Evolutionary conservation across 1,140 invertebrate genomes (phyloP).

Genomic region (Drosophila parvula): DNA sequence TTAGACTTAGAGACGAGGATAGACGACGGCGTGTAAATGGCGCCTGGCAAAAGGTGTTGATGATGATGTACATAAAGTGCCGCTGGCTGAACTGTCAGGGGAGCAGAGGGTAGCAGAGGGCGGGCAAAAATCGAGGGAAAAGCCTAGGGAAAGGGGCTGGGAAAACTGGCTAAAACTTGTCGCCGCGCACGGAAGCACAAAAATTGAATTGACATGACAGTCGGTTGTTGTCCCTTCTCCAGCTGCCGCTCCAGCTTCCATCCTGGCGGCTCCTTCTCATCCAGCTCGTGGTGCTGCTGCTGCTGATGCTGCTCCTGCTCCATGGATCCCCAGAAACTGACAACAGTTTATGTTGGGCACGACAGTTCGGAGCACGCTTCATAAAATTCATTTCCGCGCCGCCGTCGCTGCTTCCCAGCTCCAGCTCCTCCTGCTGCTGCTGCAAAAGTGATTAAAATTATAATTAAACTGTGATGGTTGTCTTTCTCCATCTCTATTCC

Average conservation of each 20-base stretch:
- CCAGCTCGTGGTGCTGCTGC: not conserved
- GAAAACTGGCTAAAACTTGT: constrained; percentile 77
- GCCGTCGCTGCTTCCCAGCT: constrained; percentile 26
- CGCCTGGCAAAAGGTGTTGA: constrained; percentile 78
- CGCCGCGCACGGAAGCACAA: constrained; percentile 81
- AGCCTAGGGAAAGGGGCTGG: not conserved
- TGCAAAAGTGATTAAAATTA: constrained; percentile 83
- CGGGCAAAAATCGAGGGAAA: not conserved
- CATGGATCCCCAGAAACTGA: constrained; percentile 51
- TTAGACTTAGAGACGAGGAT: constrained; percentile 79
- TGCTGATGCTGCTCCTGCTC: constrained; percentile 1
- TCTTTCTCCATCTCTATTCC: constrained; percentile 24
- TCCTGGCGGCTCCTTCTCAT: not conserved
- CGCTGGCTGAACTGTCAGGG: constrained; percentile 66
- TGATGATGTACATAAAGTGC: constrained; percentile 79
- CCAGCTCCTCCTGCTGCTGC: constrained; percentile 41
- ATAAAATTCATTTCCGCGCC: constrained; percentile 81
- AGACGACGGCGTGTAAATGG: constrained; percentile 81
- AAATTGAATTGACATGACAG: constrained; percentile 82
- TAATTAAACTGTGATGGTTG: constrained; percentile 79
- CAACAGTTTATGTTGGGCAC: constrained; percentile 80
- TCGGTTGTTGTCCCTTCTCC: constrained; percentile 51
- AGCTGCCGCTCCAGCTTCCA: not conserved
- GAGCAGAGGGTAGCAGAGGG: not conserved
- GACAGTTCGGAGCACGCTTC: constrained; percentile 79